Conservation (phyloP, 2,113 vertebrate species). For the Aythya baeri region DNA sequence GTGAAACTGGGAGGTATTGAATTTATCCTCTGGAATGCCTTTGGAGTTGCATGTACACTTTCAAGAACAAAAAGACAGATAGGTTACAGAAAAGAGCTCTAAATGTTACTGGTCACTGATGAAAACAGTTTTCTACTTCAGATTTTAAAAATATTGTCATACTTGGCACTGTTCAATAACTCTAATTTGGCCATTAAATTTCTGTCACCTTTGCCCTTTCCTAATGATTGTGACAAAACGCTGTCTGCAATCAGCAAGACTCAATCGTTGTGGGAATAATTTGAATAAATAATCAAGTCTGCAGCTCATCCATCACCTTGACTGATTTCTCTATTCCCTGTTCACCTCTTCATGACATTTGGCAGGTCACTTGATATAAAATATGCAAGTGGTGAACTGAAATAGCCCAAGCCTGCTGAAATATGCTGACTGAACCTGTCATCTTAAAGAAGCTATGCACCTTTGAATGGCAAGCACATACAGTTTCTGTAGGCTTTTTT, state of each 20-base stretch:
- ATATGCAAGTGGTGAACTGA: slow-evolving; percentile 47
- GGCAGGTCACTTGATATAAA: slow-evolving; percentile 60
- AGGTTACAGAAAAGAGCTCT: not conserved
- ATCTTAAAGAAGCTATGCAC: not conserved
- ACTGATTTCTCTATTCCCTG: slow-evolving; percentile 73
- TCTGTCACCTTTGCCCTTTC: slow-evolving; percentile 69
- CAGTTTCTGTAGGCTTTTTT: not conserved
- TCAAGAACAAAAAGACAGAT: not conserved
- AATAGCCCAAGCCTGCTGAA: slow-evolving; percentile 50
- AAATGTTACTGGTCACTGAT: not conserved
- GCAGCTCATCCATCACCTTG: slow-evolving; percentile 74
- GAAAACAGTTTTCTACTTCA: slow-evolving; percentile 2
- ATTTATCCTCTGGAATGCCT: not conserved
- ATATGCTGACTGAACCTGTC: slow-evolving; percentile 15
- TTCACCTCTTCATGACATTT: slow-evolving; percentile 70
- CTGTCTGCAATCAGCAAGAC: slow-evolving; percentile 69
- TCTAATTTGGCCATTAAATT: slow-evolving; percentile 73
- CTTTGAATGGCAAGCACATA: not conserved
- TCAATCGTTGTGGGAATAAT: slow-evolving; percentile 61
- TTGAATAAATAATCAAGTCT: slow-evolving; percentile 78
- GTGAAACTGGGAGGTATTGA: not conserved
- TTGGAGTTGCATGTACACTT: not conserved
- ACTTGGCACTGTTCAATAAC: not conserved
- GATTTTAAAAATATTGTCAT: slow-evolving; percentile 26
- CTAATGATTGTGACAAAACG: slow-evolving; percentile 73